Conservation (phyloP, 2,113 vertebrate species). For the Salvelinus fontinalis region DNA sequence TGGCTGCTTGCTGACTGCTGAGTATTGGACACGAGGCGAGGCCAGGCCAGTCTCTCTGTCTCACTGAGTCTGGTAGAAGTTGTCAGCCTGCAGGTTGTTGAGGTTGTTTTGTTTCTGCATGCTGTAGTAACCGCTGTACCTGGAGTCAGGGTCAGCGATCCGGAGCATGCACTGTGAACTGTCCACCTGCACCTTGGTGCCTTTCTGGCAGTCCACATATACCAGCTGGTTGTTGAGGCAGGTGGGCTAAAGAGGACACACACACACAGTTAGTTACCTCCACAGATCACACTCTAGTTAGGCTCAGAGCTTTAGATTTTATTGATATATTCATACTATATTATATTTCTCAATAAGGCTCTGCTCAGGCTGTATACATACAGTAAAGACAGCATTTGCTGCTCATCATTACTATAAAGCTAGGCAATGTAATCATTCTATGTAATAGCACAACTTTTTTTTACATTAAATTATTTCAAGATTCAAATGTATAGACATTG, state of each 20-base stretch:
- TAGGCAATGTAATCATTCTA: no score
- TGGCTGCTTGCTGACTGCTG: constrained; percentile 18
- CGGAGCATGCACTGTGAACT: constrained; percentile 85
- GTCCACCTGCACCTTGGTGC: constrained; percentile 84
- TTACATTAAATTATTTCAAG: no score
- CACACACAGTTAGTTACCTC: neutral
- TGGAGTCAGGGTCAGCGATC: constrained; percentile 87
- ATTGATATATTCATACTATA: no score
- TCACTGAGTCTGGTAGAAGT: constrained; percentile 75
- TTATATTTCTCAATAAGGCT: no score
- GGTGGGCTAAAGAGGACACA: constrained; percentile 75
- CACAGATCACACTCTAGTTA: no score
- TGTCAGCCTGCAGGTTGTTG: constrained; percentile 88
- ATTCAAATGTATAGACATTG: no score
- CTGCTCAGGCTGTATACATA: no score
- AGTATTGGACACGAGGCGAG: neutral
- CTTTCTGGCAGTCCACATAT: constrained; percentile 89
- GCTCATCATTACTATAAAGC: no score
- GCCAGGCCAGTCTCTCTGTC: neutral
- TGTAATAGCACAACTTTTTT: no score
- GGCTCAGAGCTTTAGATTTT: no score
- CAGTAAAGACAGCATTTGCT: no score
- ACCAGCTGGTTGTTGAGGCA: constrained; percentile 88
- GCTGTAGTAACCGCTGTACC: constrained; percentile 92
- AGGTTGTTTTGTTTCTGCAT: constrained; percentile 85